A percentile compares a stretch with the other conserved stretches of the same genome.
These are phyloP conservation scores for Aurelia sp. DNA, from an alignment of 30 jellyfish, hydroid and myxozoan species.

Conservation along the genomic window DNA sequence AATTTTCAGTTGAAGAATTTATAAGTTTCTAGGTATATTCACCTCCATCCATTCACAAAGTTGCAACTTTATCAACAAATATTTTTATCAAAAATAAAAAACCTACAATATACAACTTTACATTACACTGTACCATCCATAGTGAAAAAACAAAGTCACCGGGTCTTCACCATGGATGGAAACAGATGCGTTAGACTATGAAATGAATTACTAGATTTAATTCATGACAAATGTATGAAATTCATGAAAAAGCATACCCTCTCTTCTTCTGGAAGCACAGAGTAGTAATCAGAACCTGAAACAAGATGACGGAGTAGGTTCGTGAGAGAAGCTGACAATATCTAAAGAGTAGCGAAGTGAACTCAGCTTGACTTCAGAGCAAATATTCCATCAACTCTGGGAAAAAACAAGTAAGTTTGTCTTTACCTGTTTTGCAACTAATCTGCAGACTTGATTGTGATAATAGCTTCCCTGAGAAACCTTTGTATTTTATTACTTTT, in stretches of 20 bases:
- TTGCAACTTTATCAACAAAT: neutral
- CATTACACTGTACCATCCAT: neutral
- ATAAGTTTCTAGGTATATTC: neutral
- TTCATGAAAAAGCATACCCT: constrained; percentile 55
- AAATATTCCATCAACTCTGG: too few relatives aligned
- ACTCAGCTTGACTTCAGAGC: neutral
- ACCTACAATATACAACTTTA: constrained; percentile 15
- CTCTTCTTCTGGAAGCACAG: constrained; percentile 88
- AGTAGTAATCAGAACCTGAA: constrained; percentile 77
- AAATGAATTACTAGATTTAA: neutral
- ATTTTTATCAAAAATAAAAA: neutral
- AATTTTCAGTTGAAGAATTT: too few relatives aligned
- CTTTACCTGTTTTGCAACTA: too few relatives aligned
- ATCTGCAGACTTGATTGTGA: too few relatives aligned
- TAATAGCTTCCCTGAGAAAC: too few relatives aligned
- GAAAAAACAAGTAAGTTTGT: too few relatives aligned
- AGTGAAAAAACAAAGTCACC: neutral
- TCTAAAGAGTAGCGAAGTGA: neutral
- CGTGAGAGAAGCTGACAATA: too few relatives aligned
- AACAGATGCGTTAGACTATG: neutral
- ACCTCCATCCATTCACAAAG: neutral
- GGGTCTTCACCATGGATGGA: neutral
- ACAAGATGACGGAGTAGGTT: neutral
- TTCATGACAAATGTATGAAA: neutral
- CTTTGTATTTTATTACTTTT: too few relatives aligned